phyloP scores from a whole-genome alignment of 2,797 vertebrate genomes.

The Rhincodon typus region DNA sequence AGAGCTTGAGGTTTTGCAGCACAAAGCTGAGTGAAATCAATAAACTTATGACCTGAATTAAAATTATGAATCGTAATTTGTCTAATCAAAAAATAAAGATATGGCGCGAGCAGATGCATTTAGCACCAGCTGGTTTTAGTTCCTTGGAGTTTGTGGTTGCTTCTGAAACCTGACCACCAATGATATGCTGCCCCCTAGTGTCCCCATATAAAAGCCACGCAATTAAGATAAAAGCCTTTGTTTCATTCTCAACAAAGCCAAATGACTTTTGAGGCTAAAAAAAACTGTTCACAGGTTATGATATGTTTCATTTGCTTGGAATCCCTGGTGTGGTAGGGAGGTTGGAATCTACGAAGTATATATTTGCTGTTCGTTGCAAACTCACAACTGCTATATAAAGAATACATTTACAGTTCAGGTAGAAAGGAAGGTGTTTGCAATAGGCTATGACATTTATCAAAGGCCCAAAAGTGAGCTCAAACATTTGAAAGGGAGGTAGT shows the following conservation, averaged over 20 bases:
- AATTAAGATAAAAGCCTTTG: neutral
- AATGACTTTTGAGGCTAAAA: neutral
- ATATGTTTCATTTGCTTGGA: neutral
- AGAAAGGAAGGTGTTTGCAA: neutral
- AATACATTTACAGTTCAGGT: neutral
- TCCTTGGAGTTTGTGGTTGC: neutral
- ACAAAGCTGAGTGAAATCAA: neutral
- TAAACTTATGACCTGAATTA: slow-evolving; percentile 4
- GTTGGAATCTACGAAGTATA: no score
- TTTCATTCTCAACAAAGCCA: neutral
- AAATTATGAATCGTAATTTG: neutral
- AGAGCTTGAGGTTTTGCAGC: neutral
- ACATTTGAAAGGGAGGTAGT: neutral
- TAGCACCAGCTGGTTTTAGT: slow-evolving; percentile 21
- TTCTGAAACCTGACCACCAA: neutral
- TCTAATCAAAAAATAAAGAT: slow-evolving; percentile 8
- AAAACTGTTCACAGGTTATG: neutral
- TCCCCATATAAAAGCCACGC: neutral
- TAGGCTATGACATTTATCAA: neutral
- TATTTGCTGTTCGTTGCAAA: neutral
- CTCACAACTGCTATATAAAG: neutral
- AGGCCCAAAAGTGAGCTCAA: neutral
- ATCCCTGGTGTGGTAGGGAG: neutral
- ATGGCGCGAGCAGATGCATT: neutral
- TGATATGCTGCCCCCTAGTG: slow-evolving; percentile 35